Conservation (phyloP, 1,140 invertebrate genomes). For the Glossosoma conforme region DNA sequence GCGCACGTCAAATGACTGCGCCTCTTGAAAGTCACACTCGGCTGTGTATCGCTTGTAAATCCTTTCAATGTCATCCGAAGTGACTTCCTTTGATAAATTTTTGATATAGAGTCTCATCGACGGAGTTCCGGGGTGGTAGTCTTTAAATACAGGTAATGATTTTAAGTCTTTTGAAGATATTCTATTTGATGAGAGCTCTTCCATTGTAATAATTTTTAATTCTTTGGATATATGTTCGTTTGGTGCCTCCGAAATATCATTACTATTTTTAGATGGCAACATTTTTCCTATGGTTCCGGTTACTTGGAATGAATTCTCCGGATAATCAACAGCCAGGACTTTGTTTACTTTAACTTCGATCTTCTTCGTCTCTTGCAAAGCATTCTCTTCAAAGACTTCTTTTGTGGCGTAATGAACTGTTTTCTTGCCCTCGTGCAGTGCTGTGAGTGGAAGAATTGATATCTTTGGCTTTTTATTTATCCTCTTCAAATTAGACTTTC, state of each 20-base stretch:
- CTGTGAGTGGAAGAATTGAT: background rate
- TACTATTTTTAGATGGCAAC: slow-evolving; percentile 36
- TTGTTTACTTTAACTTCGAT: slow-evolving; percentile 59
- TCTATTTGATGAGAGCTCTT: slow-evolving; percentile 64
- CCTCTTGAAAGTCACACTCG: slow-evolving; percentile 41
- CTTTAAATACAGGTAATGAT: slow-evolving; percentile 77
- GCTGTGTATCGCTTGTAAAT: slow-evolving; percentile 70
- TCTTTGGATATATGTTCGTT: slow-evolving; percentile 31
- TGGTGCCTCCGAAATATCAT: slow-evolving; percentile 31
- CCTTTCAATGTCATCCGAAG: slow-evolving; percentile 67
- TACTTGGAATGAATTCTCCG: slow-evolving; percentile 35
- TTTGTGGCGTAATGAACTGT: slow-evolving; percentile 44
- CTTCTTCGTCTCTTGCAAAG: slow-evolving; percentile 53
- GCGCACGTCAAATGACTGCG: slow-evolving; percentile 71
- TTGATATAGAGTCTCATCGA: slow-evolving; percentile 87
- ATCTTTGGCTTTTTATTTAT: slow-evolving; percentile 58
- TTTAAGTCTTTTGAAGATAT: slow-evolving; percentile 71
- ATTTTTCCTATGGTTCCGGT: slow-evolving; percentile 43
- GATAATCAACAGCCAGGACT: slow-evolving; percentile 33
- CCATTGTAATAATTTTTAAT: slow-evolving; percentile 53
- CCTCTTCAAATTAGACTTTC: slow-evolving; percentile 53
- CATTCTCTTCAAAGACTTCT: slow-evolving; percentile 62
- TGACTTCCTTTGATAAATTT: slow-evolving; percentile 80
- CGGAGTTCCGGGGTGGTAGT: slow-evolving; percentile 76
- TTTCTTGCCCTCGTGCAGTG: slow-evolving; percentile 4